Base-by-base conservation (phyloP, 2,888 invertebrate genomes). In the Nebria brevicollis region DNA sequence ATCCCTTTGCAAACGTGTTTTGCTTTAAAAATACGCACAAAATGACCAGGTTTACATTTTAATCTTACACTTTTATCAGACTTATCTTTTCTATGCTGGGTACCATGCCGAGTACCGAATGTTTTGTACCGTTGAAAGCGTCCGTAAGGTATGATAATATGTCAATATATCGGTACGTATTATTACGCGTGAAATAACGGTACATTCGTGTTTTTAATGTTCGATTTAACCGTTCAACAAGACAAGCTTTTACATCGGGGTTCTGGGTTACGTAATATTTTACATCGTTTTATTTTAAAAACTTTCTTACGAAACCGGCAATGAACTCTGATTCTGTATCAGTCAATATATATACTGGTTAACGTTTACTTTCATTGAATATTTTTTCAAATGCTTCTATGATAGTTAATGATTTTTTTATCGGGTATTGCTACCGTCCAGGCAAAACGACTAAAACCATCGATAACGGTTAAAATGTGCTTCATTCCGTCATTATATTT, bases 141-240 rank as follows among this genome's bases (percentile, higher is more conserved):
- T 77, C 11, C 6, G 86, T 76, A 65, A 87, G 66, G 5, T 83
- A 73, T 42, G 83, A 82, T 70, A 87, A 77, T 11, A 86, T 82
- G 75, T 86, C 83, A 6, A 86, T 78, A 79, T 86, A 87, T 10
- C 83, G 82, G 11, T 20, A 20, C 20, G 20, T 1, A 20, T 20
- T 20, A 20, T 20, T 20, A 20, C 20, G 20, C 20, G 20, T 20
- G 20, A 20, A 20, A 20, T 20, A 20, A 20, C 20, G 20, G 20
- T 20, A 20, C 20, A 20, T 20, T 82, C 82, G 84, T 54, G 84
- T 83, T 82, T 86, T 87, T 11, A 87, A 68, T 1, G 86, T 87
- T 76, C 86, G 72, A 82, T 86, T 85, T n/a, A 86, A 86, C 43
- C 87, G 74, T 83, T 88, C 87, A 4, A 86, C 84, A 3, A 87